Conservation (phyloP, 2,888 invertebrate genomes). For the Drosophila barbarae region DNA sequence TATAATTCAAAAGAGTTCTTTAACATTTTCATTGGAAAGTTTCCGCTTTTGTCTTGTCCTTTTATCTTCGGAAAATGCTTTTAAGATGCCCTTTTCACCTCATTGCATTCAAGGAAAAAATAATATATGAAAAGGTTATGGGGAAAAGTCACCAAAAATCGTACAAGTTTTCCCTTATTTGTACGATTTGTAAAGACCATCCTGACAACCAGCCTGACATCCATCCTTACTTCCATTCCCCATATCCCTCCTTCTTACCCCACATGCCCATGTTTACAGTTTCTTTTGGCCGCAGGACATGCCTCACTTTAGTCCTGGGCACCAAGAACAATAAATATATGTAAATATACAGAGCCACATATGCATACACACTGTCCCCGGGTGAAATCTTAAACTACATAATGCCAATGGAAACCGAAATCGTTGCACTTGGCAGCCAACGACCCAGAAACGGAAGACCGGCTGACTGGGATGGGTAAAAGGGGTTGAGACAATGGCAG, state of each 20-base stretch:
- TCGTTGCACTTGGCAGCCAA: constrained; percentile 65
- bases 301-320: constrained; percentile 52
- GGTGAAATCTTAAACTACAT: constrained; percentile 68
- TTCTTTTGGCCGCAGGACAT: constrained; percentile 52
- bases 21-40: not conserved
- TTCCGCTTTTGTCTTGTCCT: not conserved
- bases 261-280: constrained; percentile 45
- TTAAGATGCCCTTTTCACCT: not conserved
- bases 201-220: constrained; percentile 10
- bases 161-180: constrained; percentile 14
- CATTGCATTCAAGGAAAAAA: constrained; percentile 5
- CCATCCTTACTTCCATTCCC: not conserved
- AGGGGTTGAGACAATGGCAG: constrained; percentile 56
- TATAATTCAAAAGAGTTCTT: not conserved
- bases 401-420: constrained; percentile 62
- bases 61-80: constrained; percentile 1
- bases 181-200: constrained; percentile 16
- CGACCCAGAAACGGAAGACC: constrained; percentile 44
- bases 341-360: constrained; percentile 19
- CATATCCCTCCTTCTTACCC: not conserved
- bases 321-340: constrained; percentile 54
- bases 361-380: constrained; percentile 46
- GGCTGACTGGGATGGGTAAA: constrained; percentile 24
- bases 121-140: constrained; percentile 1
- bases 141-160: constrained; percentile 16